Evolutionary conservation across 2,113 vertebrate species (phyloP), one percentile per base, ranked within the genome.

Genomic region (Tor tambroides): DNA sequence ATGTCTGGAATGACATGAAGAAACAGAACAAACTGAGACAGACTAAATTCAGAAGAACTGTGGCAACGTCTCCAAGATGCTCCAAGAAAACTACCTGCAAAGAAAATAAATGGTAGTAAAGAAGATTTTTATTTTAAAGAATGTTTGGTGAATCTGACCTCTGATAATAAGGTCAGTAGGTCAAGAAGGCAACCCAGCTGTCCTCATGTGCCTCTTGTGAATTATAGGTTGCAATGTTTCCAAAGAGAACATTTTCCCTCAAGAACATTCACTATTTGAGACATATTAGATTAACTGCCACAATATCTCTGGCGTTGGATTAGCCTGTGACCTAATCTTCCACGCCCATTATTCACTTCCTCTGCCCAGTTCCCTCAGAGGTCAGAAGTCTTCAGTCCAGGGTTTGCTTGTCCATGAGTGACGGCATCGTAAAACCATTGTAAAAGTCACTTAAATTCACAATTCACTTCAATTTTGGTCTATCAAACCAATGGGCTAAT

Each of bases 151-250:
- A 26, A 49, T 49, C 74, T 49, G n/a, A 14, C 61, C 61, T 56
- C 74, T 83, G 19, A 41, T 86, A 65, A 83, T 61, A 43, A 84
- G 81, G 75, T 51, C 61, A 56, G 15, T 41, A 41, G 63, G 56
- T 72, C 59, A 54, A 11, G 65, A 59, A 63, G 59, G 30, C 12
- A 86, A 51, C 71, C 46, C 35, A 46, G 9, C 30, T 79, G 51
- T 78, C 86, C n/a, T n/a, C 71, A 74, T 84, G 82, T 86, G 77
- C 83, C 83, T 76, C 72, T 56, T 88, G 80, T 88, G 85, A 87
- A 84, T 86, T 72, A 88, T 82, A 74, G 71, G 30, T 63, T 80
- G 63, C 65, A 35, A 35, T 88, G 77, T 77, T 65, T 32, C 74
- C 80, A 78, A 79, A 87, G 83, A 87, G 80, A 76, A 67, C 75